Evolutionary conservation across 1,140 invertebrate species (phyloP).

Genomic region (Achatina immaculata): DNA sequence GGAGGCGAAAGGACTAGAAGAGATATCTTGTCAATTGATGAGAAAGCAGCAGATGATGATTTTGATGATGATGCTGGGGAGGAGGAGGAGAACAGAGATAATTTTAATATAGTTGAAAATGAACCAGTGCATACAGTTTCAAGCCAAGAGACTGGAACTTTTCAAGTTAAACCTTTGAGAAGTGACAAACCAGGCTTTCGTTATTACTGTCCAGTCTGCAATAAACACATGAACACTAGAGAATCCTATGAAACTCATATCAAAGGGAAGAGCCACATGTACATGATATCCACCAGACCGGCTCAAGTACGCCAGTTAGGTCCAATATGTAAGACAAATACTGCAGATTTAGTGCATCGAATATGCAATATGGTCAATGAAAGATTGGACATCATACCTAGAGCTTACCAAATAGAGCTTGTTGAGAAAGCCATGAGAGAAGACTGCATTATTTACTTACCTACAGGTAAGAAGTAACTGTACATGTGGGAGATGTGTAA

Average conservation of each 20-base stretch:
- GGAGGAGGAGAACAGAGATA: neutral
- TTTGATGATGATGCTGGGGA: conserved; percentile 7
- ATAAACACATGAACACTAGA: conserved; percentile 54
- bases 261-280: conserved; percentile 48
- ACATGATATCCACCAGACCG: conserved; percentile 45
- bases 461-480: conserved; percentile 62
- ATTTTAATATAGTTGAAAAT: conserved; percentile 5
- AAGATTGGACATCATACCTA: conserved; percentile 46
- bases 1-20: neutral
- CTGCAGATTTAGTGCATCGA: conserved; percentile 7
- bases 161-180: neutral
- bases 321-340: conserved; percentile 28
- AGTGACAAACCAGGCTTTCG: conserved; percentile 28
- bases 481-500: neutral
- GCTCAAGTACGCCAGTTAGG: conserved; percentile 43
- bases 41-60: neutral
- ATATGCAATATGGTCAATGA: conserved; percentile 5
- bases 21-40: neutral
- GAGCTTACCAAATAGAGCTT: conserved; percentile 63
- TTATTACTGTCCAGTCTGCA: conserved; percentile 55
- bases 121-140: neutral
- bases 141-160: neutral
- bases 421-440: conserved; percentile 53
- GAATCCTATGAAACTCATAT: conserved; percentile 51
- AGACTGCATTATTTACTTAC: conserved; percentile 63